Evolutionary conservation across 2,113 vertebrate species (phyloP).

Genomic region (Asarcornis scutulata): DNA sequence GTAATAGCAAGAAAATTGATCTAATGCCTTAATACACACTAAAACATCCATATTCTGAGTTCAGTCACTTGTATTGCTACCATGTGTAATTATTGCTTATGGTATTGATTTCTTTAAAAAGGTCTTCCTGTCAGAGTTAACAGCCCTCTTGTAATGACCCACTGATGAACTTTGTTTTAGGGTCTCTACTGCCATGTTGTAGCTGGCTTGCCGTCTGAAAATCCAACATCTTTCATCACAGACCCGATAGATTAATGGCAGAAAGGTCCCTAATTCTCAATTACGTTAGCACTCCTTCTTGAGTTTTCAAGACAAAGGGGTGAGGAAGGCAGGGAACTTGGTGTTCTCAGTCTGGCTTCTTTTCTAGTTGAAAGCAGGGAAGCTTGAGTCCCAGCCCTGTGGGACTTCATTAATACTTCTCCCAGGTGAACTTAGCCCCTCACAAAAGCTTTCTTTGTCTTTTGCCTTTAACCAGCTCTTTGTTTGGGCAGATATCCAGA

Average conservation of each 20-base stretch:
- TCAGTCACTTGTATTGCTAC: background rate
- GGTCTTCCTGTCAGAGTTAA: background rate
- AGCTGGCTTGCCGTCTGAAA: background rate
- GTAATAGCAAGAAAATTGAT: background rate
- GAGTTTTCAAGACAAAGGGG: background rate
- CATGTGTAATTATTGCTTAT: slow-evolving; percentile 5
- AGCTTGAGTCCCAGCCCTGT: slow-evolving; percentile 53
- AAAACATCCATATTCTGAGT: background rate
- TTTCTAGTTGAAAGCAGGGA: slow-evolving; percentile 56
- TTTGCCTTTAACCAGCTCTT: slow-evolving; percentile 75
- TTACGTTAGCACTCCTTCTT: background rate
- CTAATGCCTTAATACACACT: background rate
- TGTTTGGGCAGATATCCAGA: slow-evolving; percentile 76
- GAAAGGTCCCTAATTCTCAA: slow-evolving; percentile 31
- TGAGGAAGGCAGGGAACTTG: slow-evolving; percentile 33
- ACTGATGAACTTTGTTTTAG: background rate
- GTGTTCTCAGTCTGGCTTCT: slow-evolving; percentile 44
- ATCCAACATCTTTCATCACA: background rate
- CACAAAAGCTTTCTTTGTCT: slow-evolving; percentile 81
- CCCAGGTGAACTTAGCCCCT: slow-evolving; percentile 73
- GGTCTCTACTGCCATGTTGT: background rate
- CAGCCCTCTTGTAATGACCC: background rate
- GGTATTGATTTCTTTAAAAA: slow-evolving; percentile 18
- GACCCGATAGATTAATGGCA: background rate
- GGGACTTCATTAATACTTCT: slow-evolving; percentile 79